Percentiles rank a stretch among this genome's conserved stretches.
Conservation (phyloP, 1,140 invertebrate species). For the Rhizoglyphus robini region DNA sequence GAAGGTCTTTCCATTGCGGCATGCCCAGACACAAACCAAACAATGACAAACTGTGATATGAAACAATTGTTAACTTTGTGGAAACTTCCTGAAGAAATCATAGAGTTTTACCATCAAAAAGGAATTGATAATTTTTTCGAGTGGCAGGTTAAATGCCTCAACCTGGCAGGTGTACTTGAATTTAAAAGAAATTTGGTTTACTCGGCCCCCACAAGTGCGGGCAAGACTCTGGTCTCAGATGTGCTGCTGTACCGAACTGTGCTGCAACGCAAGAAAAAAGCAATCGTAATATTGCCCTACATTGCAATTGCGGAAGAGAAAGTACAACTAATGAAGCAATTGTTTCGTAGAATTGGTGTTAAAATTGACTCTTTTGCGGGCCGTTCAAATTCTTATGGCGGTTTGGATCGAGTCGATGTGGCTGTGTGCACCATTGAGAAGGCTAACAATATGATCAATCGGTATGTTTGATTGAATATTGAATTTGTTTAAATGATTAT, state of each 20-base stretch:
- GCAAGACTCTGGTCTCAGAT: slow-evolving; percentile 93
- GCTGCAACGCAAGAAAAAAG: slow-evolving; percentile 73
- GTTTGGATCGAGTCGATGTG: slow-evolving; percentile 67
- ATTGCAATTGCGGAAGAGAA: slow-evolving; percentile 91
- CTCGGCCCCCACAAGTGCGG: slow-evolving; percentile 90
- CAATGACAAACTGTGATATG: too few relatives aligned
- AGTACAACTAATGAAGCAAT: slow-evolving; percentile 56
- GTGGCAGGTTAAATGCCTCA: slow-evolving; percentile 41
- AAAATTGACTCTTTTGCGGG: slow-evolving; percentile 92
- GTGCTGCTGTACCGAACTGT: slow-evolving; percentile 79
- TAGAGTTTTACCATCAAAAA: slow-evolving; percentile 32
- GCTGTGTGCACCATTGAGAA: slow-evolving; percentile 98
- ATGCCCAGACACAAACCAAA: too few relatives aligned
- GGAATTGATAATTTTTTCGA: slow-evolving; percentile 38
- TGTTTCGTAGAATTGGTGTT: slow-evolving; percentile 64
- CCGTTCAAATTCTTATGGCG: slow-evolving; percentile 55
- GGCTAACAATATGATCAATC: slow-evolving; percentile 81
- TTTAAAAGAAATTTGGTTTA: slow-evolving; percentile 72
- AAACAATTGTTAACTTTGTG: too few relatives aligned
- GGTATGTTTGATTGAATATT: not conserved
- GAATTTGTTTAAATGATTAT: not conserved
- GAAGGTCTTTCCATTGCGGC: too few relatives aligned
- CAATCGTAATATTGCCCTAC: slow-evolving; percentile 85
- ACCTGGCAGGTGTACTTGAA: slow-evolving; percentile 34
- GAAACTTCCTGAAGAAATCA: slow-evolving; percentile 34